Percentiles rank a stretch among this genome's conserved stretches.
Conservation (phyloP, 2,888 invertebrate species). For the Euzophera pinguis region DNA sequence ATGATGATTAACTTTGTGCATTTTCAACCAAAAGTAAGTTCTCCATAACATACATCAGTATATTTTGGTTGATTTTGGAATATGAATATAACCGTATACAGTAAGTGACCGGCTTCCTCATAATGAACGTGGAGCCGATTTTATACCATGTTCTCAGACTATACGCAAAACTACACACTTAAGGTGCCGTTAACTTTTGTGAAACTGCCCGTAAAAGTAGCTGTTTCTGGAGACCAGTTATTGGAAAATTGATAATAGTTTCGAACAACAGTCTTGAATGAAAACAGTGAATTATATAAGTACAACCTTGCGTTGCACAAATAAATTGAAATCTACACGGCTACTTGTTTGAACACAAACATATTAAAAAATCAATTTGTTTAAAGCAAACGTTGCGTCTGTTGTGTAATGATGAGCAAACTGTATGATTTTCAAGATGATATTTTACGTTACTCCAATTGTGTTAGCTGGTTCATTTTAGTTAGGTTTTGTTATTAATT, state of each 20-base stretch:
- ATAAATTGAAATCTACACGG: constrained; percentile 16
- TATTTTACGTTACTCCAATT: not conserved
- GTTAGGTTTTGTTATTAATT: too few species aligned
- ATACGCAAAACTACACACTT: constrained; percentile 34
- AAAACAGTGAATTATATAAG: too few species aligned
- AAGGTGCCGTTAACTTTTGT: constrained; percentile 38
- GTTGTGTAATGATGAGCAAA: constrained; percentile 25
- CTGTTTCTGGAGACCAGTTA: constrained; percentile 29
- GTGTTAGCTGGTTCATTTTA: not conserved
- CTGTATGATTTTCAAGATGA: constrained; percentile 17
- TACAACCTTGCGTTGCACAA: constrained; percentile 16
- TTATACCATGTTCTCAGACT: constrained; percentile 29
- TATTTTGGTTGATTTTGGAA: not conserved
- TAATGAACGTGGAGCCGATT: constrained; percentile 23
- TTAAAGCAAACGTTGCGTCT: constrained; percentile 26
- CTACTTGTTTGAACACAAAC: constrained; percentile 27
- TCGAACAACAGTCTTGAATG: constrained; percentile 14
- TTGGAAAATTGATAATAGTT: constrained; percentile 26
- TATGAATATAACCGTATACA: not conserved
- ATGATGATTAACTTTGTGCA: not conserved
- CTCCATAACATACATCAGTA: too few species aligned
- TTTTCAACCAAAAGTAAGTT: not conserved
- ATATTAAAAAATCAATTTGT: constrained; percentile 25
- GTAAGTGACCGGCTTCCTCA: constrained; percentile 10
- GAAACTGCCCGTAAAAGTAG: constrained; percentile 33